Evolutionary conservation across 2,888 invertebrate species (phyloP).

Genomic region (Atrina japonica): DNA sequence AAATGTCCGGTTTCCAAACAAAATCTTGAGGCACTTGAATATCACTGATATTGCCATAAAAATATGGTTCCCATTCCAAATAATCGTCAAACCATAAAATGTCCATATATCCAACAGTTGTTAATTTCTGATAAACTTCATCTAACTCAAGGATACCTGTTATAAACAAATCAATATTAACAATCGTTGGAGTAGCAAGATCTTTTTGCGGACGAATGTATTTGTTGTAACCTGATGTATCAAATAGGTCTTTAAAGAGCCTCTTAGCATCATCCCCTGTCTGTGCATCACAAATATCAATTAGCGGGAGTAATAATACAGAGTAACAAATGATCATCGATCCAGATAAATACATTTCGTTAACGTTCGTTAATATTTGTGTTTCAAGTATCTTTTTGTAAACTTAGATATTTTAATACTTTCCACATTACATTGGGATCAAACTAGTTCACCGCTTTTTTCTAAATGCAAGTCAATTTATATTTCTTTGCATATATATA

Average conservation of each 20-base stretch:
- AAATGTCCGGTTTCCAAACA: conserved; percentile 59
- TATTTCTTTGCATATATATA: no score
- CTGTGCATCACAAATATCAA: conserved; percentile 20
- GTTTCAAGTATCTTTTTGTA: no score
- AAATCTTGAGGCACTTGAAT: conserved; percentile 53
- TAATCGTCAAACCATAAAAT: conserved; percentile 55
- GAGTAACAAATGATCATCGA: no score
- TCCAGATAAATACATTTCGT: no score
- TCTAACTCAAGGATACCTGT: conserved; percentile 54
- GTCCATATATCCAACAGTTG: conserved; percentile 50
- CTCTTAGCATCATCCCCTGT: conserved; percentile 38
- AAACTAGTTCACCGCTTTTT: no score
- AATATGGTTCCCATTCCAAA: conserved; percentile 44
- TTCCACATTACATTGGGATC: no score
- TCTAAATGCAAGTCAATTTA: no score
- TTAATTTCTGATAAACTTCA: conserved; percentile 52
- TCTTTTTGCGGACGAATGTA: conserved; percentile 54
- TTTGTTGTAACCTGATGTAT: conserved; percentile 51
- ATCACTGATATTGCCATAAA: conserved; percentile 42
- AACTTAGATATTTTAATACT: no score
- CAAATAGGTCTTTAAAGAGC: conserved; percentile 50
- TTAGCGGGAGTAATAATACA: no score
- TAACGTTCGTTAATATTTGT: no score
- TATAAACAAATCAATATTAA: conserved; percentile 50
- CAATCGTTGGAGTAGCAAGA: conserved; percentile 36